Evolutionary conservation across 2,113 vertebrate genomes (phyloP).

Genomic region (Chloropsis cyanopogon): DNA sequence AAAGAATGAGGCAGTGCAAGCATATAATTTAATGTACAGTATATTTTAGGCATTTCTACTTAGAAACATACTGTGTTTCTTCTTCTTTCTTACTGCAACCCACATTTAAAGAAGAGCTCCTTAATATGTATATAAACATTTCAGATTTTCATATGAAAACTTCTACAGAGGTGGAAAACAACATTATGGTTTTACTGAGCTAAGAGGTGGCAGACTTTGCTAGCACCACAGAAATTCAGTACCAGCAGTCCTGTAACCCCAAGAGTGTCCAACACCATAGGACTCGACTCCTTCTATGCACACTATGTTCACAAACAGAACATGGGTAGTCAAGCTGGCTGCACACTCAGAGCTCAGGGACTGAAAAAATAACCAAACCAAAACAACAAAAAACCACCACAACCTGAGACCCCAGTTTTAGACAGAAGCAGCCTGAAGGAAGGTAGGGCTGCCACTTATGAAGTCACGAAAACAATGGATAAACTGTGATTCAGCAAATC

Average conservation of each 20-base stretch:
- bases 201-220: neutral
- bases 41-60: neutral
- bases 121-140: neutral
- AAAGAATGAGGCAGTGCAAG: neutral
- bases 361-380: accelerated
- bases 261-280: neutral
- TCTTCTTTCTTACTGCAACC: neutral
- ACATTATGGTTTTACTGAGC: neutral
- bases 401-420: neutral
- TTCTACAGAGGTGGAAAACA: neutral
- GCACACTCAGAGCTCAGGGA: neutral
- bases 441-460: neutral
- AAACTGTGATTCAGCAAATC: neutral
- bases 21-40: neutral
- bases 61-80: neutral
- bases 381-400: too few relatives aligned
- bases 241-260: neutral
- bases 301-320: neutral
- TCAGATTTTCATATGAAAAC: neutral
- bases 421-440: neutral
- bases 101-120: neutral
- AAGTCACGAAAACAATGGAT: accelerated
- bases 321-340: too few relatives aligned
- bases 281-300: neutral
- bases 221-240: neutral